Percentiles rank a stretch among this genome's conserved stretches.
These are phyloP conservation scores for Oceanodroma tethys DNA, from an alignment of 2,113 vertebrate species.

Conservation along the genomic window DNA sequence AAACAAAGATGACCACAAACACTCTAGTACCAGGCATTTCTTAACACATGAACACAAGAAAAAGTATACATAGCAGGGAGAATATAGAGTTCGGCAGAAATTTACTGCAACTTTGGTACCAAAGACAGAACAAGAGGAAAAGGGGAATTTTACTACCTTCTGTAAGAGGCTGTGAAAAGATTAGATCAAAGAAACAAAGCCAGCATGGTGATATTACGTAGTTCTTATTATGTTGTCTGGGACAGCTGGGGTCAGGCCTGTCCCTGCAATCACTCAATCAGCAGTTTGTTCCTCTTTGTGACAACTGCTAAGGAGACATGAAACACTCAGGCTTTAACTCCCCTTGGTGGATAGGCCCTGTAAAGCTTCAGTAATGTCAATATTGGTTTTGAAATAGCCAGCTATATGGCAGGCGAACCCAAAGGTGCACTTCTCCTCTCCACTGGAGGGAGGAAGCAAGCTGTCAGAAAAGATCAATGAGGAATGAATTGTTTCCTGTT, in stretches of 20 bases:
- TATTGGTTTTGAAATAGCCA: neutral
- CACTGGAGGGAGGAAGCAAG: neutral
- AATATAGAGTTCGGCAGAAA: neutral
- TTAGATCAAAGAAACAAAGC: neutral
- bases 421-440: neutral
- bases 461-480: conserved; percentile 38
- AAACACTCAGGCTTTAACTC: neutral
- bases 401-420: neutral
- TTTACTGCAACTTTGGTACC: neutral
- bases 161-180: neutral
- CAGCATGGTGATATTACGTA: fast-evolving
- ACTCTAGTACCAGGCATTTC: neutral
- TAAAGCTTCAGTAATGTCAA: neutral
- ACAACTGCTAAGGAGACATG: neutral
- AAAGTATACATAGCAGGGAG: neutral
- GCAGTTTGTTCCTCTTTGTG: neutral
- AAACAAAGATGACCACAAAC: neutral
- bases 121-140: neutral
- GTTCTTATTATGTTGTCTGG: neutral
- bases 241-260: neutral
- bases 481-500: conserved; percentile 41
- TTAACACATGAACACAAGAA: neutral
- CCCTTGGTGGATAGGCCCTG: neutral
- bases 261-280: neutral
- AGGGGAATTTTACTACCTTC: neutral